Evolutionary conservation across 2,113 vertebrate genomes (phyloP).

Genomic region (Loxodonta africana): DNA sequence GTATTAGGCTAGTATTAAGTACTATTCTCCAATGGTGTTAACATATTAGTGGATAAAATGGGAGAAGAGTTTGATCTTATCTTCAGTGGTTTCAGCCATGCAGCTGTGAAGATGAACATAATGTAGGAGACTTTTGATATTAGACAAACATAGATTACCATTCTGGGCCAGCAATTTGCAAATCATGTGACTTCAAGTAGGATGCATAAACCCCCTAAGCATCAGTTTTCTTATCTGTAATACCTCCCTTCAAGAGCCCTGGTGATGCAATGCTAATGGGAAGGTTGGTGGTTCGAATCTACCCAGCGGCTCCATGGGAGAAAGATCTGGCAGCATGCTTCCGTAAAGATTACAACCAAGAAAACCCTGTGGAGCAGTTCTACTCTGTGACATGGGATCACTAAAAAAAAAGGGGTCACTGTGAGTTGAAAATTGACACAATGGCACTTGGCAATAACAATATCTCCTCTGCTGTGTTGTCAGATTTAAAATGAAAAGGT

Average conservation of each 20-base stretch:
- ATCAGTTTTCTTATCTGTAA: fast-evolving
- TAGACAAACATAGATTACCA: neutral
- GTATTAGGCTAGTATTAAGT: neutral
- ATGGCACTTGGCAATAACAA: no score
- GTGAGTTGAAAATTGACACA: no score
- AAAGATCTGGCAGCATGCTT: no score
- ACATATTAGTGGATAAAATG: neutral
- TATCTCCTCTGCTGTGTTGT: neutral
- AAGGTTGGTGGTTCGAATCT: no score
- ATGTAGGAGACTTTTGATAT: neutral
- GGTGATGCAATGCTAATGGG: no score
- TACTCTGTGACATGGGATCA: no score
- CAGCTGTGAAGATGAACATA: fast-evolving
- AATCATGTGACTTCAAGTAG: neutral
- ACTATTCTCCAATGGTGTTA: neutral
- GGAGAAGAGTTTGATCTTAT: neutral
- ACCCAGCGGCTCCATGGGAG: no score
- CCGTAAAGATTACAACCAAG: no score
- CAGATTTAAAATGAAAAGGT: neutral
- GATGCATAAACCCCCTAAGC: no score
- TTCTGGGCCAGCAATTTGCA: no score
- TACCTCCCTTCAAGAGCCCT: neutral
- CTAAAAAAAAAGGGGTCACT: no score
- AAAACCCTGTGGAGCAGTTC: no score
- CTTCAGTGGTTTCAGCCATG: neutral